Conservation (phyloP, 2,113 vertebrate species). For the Rhabdornis inornatus region DNA sequence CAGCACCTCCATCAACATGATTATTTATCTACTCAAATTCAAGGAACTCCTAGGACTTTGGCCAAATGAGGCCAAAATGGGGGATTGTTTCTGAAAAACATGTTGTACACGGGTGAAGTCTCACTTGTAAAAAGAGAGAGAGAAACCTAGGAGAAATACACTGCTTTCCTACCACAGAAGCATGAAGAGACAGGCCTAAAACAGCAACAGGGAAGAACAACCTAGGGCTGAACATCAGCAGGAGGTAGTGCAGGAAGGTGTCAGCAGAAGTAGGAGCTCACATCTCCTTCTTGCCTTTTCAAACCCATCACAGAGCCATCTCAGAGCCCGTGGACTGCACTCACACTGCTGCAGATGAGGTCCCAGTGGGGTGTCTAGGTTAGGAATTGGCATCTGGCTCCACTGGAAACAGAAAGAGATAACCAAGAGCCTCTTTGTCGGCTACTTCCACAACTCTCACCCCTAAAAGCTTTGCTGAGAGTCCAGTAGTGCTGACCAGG, state of each 20-base stretch:
- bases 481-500: neutral
- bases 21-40: neutral
- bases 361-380: fast-evolving
- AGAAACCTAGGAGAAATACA: neutral
- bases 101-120: fast-evolving
- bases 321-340: neutral
- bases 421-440: neutral
- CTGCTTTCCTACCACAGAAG: neutral
- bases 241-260: neutral
- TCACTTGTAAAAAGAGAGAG: neutral
- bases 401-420: neutral
- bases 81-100: neutral
- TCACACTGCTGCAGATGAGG: neutral
- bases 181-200: neutral
- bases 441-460: neutral
- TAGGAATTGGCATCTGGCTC: neutral
- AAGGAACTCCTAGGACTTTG: neutral
- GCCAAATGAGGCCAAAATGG: neutral
- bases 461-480: neutral
- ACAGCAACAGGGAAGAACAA: neutral
- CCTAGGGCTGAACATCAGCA: fast-evolving
- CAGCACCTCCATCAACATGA: neutral
- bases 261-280: neutral
- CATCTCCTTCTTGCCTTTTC: neutral
- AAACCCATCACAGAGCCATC: neutral